phyloP scores from a whole-genome alignment of 2,113 vertebrate species.

The Baryphthengus martii region DNA sequence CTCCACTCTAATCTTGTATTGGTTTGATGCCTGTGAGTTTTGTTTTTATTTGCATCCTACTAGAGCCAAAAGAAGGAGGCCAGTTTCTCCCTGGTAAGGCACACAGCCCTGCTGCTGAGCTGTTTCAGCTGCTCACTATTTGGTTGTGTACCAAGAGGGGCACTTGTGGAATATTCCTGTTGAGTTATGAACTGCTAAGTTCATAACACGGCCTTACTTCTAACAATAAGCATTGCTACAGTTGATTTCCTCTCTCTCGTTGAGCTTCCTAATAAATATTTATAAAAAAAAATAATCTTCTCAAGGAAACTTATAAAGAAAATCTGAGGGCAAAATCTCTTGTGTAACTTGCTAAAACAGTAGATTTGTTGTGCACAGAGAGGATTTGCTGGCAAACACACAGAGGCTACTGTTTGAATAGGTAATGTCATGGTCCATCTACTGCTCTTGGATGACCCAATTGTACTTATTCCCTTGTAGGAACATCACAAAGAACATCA shows the following conservation, averaged over 20 bases:
- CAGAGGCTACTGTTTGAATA: constrained; percentile 55
- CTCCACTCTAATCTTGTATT: neutral
- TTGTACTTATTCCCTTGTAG: constrained; percentile 33
- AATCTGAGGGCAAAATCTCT: constrained; percentile 15
- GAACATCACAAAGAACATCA: constrained; percentile 44
- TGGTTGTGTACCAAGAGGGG: neutral
- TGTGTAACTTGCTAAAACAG: constrained; percentile 50
- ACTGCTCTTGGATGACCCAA: constrained; percentile 55
- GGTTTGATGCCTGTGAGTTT: neutral
- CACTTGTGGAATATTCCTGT: neutral
- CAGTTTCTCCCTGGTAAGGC: neutral
- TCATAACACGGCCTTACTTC: neutral
- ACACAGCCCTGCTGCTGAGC: neutral
- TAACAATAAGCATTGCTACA: neutral
- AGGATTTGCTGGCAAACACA: constrained; percentile 50
- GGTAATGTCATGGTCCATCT: constrained; percentile 67
- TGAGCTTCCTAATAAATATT: neutral
- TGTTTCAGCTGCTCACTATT: neutral
- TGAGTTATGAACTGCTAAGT: too few relatives aligned
- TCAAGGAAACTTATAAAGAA: neutral
- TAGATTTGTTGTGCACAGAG: constrained; percentile 31
- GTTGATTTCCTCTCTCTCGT: neutral
- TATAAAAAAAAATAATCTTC: neutral
- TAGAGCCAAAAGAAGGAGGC: neutral
- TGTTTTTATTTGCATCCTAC: neutral